Percentiles rank a stretch among this genome's conserved stretches.
These are phyloP conservation scores for Erpobdella octoculata DNA, from an alignment of 2,888 invertebrate species.

Conservation along the genomic window DNA sequence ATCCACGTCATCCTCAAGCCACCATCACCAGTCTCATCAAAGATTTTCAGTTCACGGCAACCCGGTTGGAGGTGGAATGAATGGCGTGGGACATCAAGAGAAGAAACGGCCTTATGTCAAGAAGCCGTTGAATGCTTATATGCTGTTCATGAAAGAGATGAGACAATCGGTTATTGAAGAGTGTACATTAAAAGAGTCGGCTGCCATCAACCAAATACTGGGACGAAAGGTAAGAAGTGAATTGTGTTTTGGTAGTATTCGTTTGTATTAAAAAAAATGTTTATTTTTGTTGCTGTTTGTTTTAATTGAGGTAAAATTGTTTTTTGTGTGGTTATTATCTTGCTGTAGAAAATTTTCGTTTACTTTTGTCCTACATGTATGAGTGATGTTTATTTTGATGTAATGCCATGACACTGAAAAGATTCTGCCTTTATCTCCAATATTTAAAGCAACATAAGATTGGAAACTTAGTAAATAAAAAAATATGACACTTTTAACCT, in stretches of 20 bases:
- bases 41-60: slow-evolving; percentile 5
- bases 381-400: too few relatives aligned
- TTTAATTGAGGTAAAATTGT: background rate
- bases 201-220: slow-evolving; percentile 97
- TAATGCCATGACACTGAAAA: too few relatives aligned
- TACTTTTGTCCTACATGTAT: too few relatives aligned
- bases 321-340: background rate
- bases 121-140: slow-evolving; percentile 98
- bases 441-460: too few relatives aligned
- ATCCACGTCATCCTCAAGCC: background rate
- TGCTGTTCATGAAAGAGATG: slow-evolving; percentile 99
- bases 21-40: slow-evolving; percentile 6
- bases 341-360: background rate
- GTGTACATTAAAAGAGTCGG: slow-evolving; percentile 94
- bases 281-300: background rate
- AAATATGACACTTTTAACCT: too few relatives aligned
- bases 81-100: slow-evolving; percentile 20
- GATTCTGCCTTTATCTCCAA: too few relatives aligned
- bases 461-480: too few relatives aligned
- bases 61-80: background rate
- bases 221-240: slow-evolving; percentile 76
- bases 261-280: background rate
- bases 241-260: background rate
- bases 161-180: slow-evolving; percentile 96
- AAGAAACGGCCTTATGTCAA: slow-evolving; percentile 69